Conservation (phyloP, 30 jellyfish, hydroid and myxozoan species). For the Turritopsis rubra region DNA sequence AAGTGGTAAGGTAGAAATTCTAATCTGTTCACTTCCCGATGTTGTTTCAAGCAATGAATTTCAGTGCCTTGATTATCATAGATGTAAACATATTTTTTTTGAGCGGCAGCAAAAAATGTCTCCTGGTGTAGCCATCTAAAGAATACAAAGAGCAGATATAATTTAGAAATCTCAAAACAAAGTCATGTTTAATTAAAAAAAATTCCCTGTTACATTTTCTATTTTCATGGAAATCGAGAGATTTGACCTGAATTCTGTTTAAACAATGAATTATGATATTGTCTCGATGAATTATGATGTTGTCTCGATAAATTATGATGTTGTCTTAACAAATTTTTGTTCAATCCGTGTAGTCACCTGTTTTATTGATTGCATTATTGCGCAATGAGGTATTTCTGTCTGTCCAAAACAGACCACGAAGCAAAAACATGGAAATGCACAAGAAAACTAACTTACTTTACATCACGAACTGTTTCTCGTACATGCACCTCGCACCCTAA, state of each 20-base stretch:
- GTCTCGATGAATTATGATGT: too few relatives aligned
- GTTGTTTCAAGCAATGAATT: conserved; percentile 80
- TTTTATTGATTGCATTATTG: background rate
- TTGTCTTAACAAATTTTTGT: too few relatives aligned
- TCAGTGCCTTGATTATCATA: conserved; percentile 91
- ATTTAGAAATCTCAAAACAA: background rate
- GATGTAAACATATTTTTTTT: conserved; percentile 74
- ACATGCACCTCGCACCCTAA: conserved; percentile 93
- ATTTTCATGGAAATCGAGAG: too few relatives aligned
- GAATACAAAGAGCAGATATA: background rate
- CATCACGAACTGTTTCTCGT: conserved; percentile 90
- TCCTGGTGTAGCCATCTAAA: conserved; percentile 98
- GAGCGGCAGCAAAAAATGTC: conserved; percentile 98
- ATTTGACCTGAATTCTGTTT: too few relatives aligned
- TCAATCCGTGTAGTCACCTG: too few relatives aligned
- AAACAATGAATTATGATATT: too few relatives aligned
- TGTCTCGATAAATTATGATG: too few relatives aligned
- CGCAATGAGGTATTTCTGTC: background rate
- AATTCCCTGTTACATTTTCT: too few relatives aligned
- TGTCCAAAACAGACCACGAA: background rate
- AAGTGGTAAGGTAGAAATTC: conserved; percentile 93
- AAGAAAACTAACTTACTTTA: conserved; percentile 47
- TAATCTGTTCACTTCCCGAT: conserved; percentile 65
- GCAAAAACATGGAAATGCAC: background rate
- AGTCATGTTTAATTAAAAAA: too few relatives aligned